These are phyloP conservation scores for Zosterops borbonicus DNA, from an alignment of 2,113 vertebrate species.

Conservation along the genomic window DNA sequence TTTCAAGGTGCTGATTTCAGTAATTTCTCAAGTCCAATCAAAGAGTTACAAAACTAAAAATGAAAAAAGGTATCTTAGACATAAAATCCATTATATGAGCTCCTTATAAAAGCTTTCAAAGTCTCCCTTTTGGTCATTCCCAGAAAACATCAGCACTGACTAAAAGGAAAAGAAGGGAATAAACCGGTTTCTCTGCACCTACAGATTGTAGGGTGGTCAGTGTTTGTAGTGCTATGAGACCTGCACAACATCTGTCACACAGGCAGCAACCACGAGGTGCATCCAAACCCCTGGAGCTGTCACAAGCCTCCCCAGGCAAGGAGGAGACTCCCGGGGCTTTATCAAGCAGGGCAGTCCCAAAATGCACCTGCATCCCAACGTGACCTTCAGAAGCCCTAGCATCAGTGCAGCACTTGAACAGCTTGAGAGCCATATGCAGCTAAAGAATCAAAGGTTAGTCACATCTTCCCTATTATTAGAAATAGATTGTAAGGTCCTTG, in stretches of 20 bases:
- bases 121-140: background rate
- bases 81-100: background rate
- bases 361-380: background rate
- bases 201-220: background rate
- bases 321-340: background rate
- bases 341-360: background rate
- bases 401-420: background rate
- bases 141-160: background rate
- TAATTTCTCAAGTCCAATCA: background rate
- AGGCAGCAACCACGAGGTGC: background rate
- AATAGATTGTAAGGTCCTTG: background rate
- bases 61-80: background rate
- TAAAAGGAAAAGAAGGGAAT: background rate
- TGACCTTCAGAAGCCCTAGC: conserved; percentile 37
- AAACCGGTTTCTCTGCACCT: background rate
- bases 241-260: accelerated
- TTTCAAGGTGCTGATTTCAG: background rate
- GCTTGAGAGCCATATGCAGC: conserved; percentile 32
- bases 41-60: background rate
- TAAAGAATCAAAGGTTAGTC: conserved; percentile 21
- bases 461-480: conserved; percentile 11
- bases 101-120: background rate
- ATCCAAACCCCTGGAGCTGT: background rate
- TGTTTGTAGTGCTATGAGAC: background rate
- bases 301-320: background rate